phyloP scores from a whole-genome alignment of 2,888 invertebrate species.

The Orthonychiurus folsomi region DNA sequence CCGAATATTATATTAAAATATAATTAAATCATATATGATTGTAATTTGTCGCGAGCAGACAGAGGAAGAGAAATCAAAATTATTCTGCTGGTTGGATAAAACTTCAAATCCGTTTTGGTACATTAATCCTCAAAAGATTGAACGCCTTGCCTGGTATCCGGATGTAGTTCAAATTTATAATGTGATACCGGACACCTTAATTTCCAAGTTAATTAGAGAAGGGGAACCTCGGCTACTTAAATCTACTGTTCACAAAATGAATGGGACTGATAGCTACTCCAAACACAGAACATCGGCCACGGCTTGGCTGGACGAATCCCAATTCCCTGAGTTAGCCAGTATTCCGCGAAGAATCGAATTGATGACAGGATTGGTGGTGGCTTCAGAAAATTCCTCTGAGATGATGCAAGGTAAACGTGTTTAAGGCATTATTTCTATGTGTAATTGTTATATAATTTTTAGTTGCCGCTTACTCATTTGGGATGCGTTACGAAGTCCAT shows the following conservation, averaged over 20 bases:
- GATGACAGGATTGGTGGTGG: slow-evolving; percentile 14
- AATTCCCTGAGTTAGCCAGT: background rate
- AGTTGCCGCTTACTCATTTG: too few species aligned
- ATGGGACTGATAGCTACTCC: background rate
- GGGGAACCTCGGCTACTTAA: background rate
- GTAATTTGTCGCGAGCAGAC: too few species aligned
- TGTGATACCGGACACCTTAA: slow-evolving; percentile 12
- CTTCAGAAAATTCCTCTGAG: slow-evolving; percentile 7
- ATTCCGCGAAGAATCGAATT: slow-evolving; percentile 16
- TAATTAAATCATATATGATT: slow-evolving; percentile 1
- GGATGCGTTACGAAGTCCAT: slow-evolving; percentile 26
- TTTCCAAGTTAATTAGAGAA: slow-evolving; percentile 3
- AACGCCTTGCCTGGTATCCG: slow-evolving; percentile 16
- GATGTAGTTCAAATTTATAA: slow-evolving; percentile 20
- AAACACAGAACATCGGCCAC: background rate
- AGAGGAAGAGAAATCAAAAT: slow-evolving; percentile 9
- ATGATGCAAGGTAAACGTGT: slow-evolving; percentile 26
- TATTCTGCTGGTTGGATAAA: slow-evolving; percentile 25
- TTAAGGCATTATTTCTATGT: too few species aligned
- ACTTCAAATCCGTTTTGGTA: slow-evolving; percentile 12
- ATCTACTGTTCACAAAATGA: background rate
- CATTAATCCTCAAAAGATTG: slow-evolving; percentile 24
- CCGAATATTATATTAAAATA: background rate
- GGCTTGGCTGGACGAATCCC: background rate
- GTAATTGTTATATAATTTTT: too few species aligned